phyloP scores from a whole-genome alignment of 2,113 vertebrate species.

The Myrmecobius fasciatus region DNA sequence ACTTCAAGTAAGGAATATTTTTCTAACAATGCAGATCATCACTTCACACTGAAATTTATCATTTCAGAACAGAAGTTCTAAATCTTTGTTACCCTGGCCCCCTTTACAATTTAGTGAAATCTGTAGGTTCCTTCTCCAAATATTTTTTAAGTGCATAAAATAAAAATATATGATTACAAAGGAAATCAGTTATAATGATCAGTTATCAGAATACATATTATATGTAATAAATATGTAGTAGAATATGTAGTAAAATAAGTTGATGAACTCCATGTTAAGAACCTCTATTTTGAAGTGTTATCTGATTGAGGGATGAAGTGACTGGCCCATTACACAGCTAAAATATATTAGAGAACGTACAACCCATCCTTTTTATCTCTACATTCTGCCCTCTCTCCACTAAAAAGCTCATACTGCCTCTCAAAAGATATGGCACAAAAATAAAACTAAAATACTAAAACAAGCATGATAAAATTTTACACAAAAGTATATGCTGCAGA shows the following conservation, averaged over 20 bases:
- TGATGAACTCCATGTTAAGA: not conserved
- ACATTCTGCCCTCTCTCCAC: not conserved
- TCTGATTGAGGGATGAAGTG: not conserved
- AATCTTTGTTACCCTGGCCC: no score
- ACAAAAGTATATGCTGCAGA: constrained; percentile 62
- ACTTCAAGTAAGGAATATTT: not conserved
- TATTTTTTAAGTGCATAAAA: not conserved
- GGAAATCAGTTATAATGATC: not conserved
- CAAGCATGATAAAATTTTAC: constrained; percentile 76
- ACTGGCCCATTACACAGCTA: not conserved
- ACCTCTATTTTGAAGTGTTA: not conserved
- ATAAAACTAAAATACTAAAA: constrained; percentile 61
- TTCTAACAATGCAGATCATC: no score
- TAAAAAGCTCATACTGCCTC: not conserved
- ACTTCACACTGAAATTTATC: no score
- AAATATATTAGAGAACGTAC: not conserved
- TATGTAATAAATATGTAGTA: no score
- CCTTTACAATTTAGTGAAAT: no score
- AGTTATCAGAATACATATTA: not conserved
- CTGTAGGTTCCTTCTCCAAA: not conserved
- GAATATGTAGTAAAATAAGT: not conserved
- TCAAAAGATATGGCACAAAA: constrained; percentile 49
- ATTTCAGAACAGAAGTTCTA: no score
- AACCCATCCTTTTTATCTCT: not conserved
- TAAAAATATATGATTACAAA: not conserved